Evolutionary conservation across 2,113 vertebrate genomes (phyloP), one percentile per base, ranked within the genome.

Genomic region (Mesoclemmys tuberculata): DNA sequence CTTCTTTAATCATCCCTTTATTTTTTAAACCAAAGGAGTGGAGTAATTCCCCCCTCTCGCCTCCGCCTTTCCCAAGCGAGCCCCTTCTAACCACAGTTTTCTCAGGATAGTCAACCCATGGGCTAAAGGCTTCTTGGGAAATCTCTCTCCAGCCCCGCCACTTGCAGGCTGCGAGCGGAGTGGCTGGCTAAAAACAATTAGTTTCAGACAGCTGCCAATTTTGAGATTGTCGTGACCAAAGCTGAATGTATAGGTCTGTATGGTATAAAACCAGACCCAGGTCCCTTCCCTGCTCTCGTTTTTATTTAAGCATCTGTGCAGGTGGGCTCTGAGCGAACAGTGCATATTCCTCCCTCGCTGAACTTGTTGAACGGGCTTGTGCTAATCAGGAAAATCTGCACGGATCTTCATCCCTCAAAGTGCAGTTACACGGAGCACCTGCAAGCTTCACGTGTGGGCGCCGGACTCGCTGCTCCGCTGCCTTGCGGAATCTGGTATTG

Each of bases 331-430:
- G 55, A 8, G 1, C 0, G 5, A 1, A 8, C 52, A 52, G 38
- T 26, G 16, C 0, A 0, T 11, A 27, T 27, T 84, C n/a, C 19
- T 71, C 9, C 92, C 27, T 2, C 2, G 11, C 3, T 38, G 83
- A 29, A 54, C 4, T 2, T 9, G 19, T 56, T 31, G 58, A 38
- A 22, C 5, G 8, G 35, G n/a, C 38, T 38, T 22, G 19, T 71
- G 35, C 64, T 38, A 19, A 10, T 71, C 19, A 5, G n/a, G 64
- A 22, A 38, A 22, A 19, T 38, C 64, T 8, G 19, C 4, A 9
- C 64, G 38, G 61, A 18, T 35, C 61, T 8, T 68, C 61, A 68
- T 19, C 61, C 61, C 35, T 68, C 31, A 64, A 13, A 12, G 29
- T 19, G 64, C 35, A n/a, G 64, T 71, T 21, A 71, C 35, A 71